Conservation (phyloP, 2,797 vertebrate species). For the Notamacropus eugenii region DNA sequence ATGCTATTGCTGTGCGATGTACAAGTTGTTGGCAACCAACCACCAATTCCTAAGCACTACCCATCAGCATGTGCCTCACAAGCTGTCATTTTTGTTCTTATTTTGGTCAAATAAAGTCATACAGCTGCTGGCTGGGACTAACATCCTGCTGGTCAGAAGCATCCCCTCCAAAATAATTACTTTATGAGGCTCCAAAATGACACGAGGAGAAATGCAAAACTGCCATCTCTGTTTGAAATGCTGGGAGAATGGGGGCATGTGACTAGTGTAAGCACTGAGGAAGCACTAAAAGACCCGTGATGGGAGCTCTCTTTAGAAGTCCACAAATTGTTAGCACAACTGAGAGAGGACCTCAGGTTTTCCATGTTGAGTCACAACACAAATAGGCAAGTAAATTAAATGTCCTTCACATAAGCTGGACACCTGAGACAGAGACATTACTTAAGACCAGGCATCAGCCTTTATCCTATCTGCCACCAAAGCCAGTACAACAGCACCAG, state of each 20-base stretch:
- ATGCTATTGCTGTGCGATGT: neutral
- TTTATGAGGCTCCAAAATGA: constrained; percentile 69
- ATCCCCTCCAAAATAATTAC: constrained; percentile 68
- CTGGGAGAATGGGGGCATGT: constrained; percentile 56
- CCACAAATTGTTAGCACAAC: neutral
- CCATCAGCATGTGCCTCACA: constrained; percentile 25
- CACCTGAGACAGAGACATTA: neutral
- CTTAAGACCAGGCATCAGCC: neutral
- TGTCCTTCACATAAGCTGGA: neutral
- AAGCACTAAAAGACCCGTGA: constrained; percentile 65
- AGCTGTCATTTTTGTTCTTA: constrained; percentile 21
- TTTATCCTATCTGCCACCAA: neutral
- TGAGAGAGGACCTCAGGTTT: neutral
- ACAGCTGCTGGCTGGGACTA: constrained; percentile 64
- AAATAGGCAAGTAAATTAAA: neutral
- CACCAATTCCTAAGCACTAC: constrained; percentile 38
- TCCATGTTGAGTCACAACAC: neutral
- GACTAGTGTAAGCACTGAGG: constrained; percentile 58
- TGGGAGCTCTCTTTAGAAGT: constrained; percentile 18
- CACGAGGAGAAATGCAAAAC: constrained; percentile 63
- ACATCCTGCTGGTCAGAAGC: neutral
- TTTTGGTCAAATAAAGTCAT: constrained; percentile 48
- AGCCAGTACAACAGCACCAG: neutral
- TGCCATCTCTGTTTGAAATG: constrained; percentile 56
- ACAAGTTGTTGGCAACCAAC: constrained; percentile 51